Base-by-base conservation (phyloP, 2,797 vertebrate species). In the Aeoliscus strigatus region DNA sequence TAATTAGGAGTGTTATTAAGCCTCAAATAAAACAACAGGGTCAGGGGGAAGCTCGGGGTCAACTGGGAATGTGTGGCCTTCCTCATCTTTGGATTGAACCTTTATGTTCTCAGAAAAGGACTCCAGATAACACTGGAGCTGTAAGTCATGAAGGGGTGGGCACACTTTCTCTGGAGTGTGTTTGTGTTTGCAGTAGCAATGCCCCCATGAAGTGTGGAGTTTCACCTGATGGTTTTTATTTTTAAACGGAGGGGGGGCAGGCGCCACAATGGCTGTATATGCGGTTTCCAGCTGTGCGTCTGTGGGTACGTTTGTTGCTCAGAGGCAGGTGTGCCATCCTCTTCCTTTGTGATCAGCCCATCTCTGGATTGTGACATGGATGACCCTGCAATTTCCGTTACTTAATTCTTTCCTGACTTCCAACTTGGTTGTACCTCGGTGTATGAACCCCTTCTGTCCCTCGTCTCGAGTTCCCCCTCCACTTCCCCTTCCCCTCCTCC, bases 1-100 rank as follows among this genome's bases (percentile, higher is more conserved):
- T 86, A 83, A 85, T 81, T 73, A 79, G 60, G 54, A 74, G 77
- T 65, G 73, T 77, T 79, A 83, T 85, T 80, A 69, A 66, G 59
- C 47, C 51, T 77, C 43, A 80, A 80, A 84, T 86, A 70, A 81
- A 84, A 78, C 69, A 73, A 79, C 38, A 33, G 72, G 68, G 75
- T 75, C 70, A 70, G 56, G 47, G 74, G 50, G 68, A 52, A 70
- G 75, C 45, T 11, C 44, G 47, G 69, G 79, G 78, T 79, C 77
- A 79, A 60, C 26, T 46, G 29, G 56, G 75, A 65, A 70, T 77
- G 81, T 77, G 75, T 66, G 60, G 64, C 66, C 40, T 64, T 76
- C 74, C 69, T 62, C 72, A 44, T 75, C 69, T 66, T 65, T 38
- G 47, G 37, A 42, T 68, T 70, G 32, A 27, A 73, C 43, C 60